A percentile compares a stretch with the other conserved stretches of the same genome.
These are phyloP conservation scores for Carapus acus DNA, from an alignment of 2,797 vertebrate species.

Conservation along the genomic window DNA sequence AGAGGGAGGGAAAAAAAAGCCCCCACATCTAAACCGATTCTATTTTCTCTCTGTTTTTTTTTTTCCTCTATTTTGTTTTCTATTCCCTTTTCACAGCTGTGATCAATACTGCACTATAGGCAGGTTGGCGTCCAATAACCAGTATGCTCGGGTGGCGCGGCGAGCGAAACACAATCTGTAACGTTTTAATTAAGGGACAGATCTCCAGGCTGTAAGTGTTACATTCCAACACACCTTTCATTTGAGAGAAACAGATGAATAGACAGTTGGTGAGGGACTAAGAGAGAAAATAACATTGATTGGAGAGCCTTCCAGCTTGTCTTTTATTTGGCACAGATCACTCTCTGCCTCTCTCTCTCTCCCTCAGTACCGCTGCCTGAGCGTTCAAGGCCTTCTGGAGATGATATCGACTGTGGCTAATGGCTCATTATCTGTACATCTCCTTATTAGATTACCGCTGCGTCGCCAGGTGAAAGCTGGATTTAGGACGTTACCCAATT, in stretches of 20 bases:
- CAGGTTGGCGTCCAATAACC: slow-evolving; percentile 53
- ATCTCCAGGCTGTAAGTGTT: slow-evolving; percentile 59
- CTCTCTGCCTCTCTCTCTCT: slow-evolving; percentile 43
- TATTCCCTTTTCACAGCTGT: slow-evolving; percentile 47
- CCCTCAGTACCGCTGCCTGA: slow-evolving; percentile 60
- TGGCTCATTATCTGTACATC: slow-evolving; percentile 68
- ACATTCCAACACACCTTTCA: slow-evolving; percentile 71
- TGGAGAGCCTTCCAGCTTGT: slow-evolving; percentile 72
- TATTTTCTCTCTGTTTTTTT: no score
- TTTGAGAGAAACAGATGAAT: slow-evolving; percentile 73
- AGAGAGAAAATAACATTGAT: slow-evolving; percentile 70
- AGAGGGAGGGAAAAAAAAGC: slow-evolving; percentile 18
- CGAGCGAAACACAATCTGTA: slow-evolving; percentile 62
- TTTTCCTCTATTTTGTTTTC: no score
- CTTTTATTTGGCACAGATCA: slow-evolving; percentile 70
- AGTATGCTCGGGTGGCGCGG: slow-evolving; percentile 52
- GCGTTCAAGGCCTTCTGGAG: slow-evolving; percentile 66
- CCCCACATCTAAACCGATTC: slow-evolving; percentile 28
- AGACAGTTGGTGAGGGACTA: slow-evolving; percentile 73
- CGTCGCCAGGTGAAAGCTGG: slow-evolving; percentile 40
- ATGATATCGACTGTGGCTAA: slow-evolving; percentile 67
- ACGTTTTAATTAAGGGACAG: slow-evolving; percentile 68
- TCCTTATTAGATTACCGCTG: slow-evolving; percentile 57
- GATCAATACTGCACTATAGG: slow-evolving; percentile 50
- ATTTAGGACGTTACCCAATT: slow-evolving; percentile 37